A percentile compares a stretch with the other conserved stretches of the same genome.
These are phyloP conservation scores for Drosophila kepulauana DNA, from an alignment of 1,140 invertebrate genomes.

Conservation along the genomic window DNA sequence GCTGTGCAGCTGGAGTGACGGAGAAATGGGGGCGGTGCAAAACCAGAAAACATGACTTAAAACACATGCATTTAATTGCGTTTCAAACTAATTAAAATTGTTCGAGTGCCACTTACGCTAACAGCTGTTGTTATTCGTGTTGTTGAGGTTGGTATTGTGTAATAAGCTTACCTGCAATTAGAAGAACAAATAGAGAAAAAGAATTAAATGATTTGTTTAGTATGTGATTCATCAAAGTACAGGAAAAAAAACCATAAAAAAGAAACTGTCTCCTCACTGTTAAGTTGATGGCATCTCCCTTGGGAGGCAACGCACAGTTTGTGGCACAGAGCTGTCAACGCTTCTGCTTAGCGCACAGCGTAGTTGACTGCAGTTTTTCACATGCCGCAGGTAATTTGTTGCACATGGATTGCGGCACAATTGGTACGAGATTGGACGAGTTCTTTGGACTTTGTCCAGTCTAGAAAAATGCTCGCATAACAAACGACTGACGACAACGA, in stretches of 20 bases:
- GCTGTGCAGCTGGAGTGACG: not conserved
- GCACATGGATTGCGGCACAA: constrained; percentile 66
- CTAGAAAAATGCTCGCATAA: constrained; percentile 24
- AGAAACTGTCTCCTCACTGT: not conserved
- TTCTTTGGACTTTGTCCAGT: constrained; percentile 47
- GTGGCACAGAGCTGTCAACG: constrained; percentile 46
- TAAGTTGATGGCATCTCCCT: not conserved
- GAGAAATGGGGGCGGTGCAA: not conserved
- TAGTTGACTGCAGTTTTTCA: constrained; percentile 48
- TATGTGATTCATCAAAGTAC: constrained; percentile 8
- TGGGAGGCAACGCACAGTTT: constrained; percentile 7
- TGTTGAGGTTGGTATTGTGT: constrained; percentile 48
- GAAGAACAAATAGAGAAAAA: constrained; percentile 61
- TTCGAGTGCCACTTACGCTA: constrained; percentile 74
- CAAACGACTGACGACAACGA: constrained; percentile 1
- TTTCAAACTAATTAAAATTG: constrained; percentile 81
- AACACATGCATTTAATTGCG: constrained; percentile 69
- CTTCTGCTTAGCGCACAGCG: constrained; percentile 24
- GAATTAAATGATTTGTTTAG: constrained; percentile 54
- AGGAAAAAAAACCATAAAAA: not conserved
- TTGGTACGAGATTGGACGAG: constrained; percentile 49
- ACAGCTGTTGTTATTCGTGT: constrained; percentile 46
- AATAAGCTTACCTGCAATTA: constrained; percentile 83
- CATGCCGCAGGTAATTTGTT: constrained; percentile 79
- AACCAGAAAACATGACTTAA: constrained; percentile 27